Conservation (phyloP, 2,113 vertebrate genomes). For the Leptodactylus fuscus region DNA sequence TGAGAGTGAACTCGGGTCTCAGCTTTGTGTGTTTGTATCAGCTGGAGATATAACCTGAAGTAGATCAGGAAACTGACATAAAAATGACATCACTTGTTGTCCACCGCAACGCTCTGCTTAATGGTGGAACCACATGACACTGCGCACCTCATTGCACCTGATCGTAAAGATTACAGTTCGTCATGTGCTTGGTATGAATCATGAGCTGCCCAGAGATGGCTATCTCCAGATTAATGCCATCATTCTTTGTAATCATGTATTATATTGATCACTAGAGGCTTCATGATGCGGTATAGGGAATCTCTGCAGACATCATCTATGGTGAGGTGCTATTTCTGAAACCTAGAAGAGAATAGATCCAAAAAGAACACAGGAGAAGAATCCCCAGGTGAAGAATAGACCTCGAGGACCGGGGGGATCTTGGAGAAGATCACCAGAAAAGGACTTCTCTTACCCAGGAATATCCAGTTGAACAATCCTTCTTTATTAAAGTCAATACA, state of each 20-base stretch:
- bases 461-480: no score
- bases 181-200: background rate
- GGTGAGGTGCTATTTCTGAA: no score
- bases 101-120: background rate
- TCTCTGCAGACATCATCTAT: no score
- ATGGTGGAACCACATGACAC: background rate
- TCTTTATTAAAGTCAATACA: no score
- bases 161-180: background rate
- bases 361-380: no score
- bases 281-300: no score
- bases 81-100: background rate
- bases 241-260: background rate
- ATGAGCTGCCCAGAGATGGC: background rate
- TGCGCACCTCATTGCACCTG: background rate
- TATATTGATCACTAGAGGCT: background rate
- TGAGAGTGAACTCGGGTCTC: background rate
- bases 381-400: no score
- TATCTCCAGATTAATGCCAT: background rate
- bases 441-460: no score
- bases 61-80: background rate
- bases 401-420: no score
- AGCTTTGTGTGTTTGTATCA: background rate
- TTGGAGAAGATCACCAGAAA: no score
- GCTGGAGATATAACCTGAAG: background rate
- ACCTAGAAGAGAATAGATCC: no score